phyloP scores from a whole-genome alignment of 2,113 vertebrate species.

The Chaetodon auriga region DNA sequence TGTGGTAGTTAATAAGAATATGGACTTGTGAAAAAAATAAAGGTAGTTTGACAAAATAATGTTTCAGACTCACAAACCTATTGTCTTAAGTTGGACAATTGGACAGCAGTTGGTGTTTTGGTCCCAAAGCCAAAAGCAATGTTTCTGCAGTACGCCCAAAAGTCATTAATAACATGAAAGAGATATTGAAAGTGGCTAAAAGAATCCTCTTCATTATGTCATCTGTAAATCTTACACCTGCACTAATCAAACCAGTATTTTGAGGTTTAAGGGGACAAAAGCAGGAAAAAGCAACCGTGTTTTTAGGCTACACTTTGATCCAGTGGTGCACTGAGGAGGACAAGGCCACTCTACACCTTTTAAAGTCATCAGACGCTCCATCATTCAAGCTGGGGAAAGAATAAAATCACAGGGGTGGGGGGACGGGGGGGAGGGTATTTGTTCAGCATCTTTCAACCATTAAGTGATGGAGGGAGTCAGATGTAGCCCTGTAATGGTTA shows the following conservation, averaged over 20 bases:
- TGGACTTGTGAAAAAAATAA: not conserved
- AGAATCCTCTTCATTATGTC: not conserved
- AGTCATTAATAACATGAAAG: not conserved
- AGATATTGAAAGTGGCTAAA: not conserved
- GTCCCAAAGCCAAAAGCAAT: not conserved
- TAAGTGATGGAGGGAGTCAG: slow-evolving; percentile 21
- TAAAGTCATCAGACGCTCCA: slow-evolving; percentile 9
- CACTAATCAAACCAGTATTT: not conserved
- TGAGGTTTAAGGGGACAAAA: not conserved
- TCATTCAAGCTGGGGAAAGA: slow-evolving; percentile 21
- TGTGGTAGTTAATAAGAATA: not conserved
- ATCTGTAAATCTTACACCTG: not conserved
- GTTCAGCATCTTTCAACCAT: slow-evolving; percentile 16
- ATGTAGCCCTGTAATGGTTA: slow-evolving; percentile 10
- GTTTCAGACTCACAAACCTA: too few species aligned
- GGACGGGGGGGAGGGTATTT: not conserved
- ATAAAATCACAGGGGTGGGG: not conserved
- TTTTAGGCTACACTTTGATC: not conserved
- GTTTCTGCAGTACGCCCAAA: too few species aligned
- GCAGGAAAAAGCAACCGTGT: not conserved
- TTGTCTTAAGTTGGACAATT: too few species aligned
- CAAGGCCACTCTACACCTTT: slow-evolving; percentile 20
- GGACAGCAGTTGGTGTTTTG: too few species aligned
- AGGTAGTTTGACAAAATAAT: not conserved
- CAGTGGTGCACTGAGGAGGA: slow-evolving; percentile 1